Base-by-base conservation (phyloP, 2,113 vertebrate species). In the Phylloscopus trochilus region DNA sequence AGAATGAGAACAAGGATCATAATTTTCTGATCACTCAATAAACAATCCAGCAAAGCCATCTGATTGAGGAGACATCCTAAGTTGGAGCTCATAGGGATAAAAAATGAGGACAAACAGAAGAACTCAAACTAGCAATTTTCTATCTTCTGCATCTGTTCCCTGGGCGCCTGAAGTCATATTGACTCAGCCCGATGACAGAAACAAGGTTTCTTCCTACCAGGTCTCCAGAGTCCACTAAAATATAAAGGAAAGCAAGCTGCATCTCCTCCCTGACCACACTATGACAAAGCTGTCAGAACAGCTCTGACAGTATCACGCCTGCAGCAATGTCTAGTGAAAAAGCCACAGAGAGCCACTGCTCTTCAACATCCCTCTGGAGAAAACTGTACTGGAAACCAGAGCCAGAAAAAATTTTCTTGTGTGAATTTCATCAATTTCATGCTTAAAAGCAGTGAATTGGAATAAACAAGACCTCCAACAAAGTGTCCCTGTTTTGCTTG, bases 331-430 rank as follows among this genome's bases (percentile, higher is more conserved):
- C 41, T 62, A 49, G 28, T 46, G 47, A 44, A 66, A 92, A 75
- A 62, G 62, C 68, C 51, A 78, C 0, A 0, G n/a, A 63, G 6
- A 74, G 53, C 13, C 37, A 39, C 4, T 0, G 1, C 51, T 69
- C 56, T 80, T 80, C 30, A 44, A 52, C 6, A 41, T 52, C 15
- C 2, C 67, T 47, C 59, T 77, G 59, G 63, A 88, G 46, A 80
- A 27, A 41, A n/a, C 0, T 3, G 47, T 58, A 51, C 23, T 22
- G 11, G 49, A 89, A 64, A 68, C 6, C 3, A 13, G 33, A 13
- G 16, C 10, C 37, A 73, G 43, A 80, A 87, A 77, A 33, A 37
- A 13, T 84, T 73, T 73, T 80, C 58, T 66, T 74, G 72, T 24
- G 35, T 35, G 59, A 73, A 69, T 47, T 49, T 33, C 31, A 76